phyloP scores from a whole-genome alignment of 2,113 vertebrate species.

The Phocoena phocoena region DNA sequence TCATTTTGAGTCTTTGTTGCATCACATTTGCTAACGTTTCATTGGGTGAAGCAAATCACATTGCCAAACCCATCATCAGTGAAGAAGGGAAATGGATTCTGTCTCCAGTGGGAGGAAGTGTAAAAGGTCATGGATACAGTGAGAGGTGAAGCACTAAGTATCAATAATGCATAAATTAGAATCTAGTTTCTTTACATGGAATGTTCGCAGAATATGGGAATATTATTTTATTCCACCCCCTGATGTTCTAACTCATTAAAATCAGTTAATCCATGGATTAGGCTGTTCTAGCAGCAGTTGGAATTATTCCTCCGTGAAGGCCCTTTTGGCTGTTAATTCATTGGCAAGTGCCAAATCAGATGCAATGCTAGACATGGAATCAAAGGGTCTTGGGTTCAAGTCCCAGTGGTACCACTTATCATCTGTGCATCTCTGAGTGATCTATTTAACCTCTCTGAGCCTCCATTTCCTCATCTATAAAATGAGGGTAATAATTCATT shows the following conservation, averaged over 20 bases:
- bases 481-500: neutral
- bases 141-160: neutral
- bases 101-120: neutral
- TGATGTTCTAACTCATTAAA: slow-evolving; percentile 3
- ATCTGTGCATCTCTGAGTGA: neutral
- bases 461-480: slow-evolving; percentile 1
- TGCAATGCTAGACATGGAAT: neutral
- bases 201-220: neutral
- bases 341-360: neutral
- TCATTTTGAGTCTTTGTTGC: neutral
- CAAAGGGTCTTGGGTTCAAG: neutral
- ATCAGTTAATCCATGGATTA: slow-evolving; percentile 35
- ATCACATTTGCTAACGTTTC: neutral
- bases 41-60: neutral
- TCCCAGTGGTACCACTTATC: neutral
- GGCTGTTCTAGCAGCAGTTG: neutral
- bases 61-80: neutral
- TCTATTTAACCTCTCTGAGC: neutral
- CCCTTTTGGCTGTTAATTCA: slow-evolving; percentile 18
- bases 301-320: neutral
- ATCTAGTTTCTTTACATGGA: slow-evolving; percentile 1
- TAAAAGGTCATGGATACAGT: neutral
- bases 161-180: neutral
- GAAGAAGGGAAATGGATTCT: neutral
- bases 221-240: neutral